These are phyloP conservation scores for Nothobranchius furzeri DNA, from an alignment of 2,113 vertebrate species.

Conservation along the genomic window DNA sequence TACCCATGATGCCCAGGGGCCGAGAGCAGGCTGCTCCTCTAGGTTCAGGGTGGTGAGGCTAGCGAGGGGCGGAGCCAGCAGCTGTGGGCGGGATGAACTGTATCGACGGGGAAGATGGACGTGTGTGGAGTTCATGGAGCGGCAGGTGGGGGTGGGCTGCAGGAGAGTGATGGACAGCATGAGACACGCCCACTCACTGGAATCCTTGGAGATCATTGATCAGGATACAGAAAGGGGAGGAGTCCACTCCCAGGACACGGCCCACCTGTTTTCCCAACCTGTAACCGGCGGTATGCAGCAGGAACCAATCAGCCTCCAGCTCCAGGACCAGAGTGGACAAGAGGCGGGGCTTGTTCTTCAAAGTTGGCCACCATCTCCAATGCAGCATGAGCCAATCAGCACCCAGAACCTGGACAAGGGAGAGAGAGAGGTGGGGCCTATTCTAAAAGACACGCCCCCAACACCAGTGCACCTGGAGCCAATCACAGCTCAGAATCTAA, in stretches of 20 bases:
- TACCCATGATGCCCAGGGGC: slow-evolving; percentile 46
- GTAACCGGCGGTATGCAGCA: slow-evolving; percentile 21
- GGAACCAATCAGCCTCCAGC: slow-evolving; percentile 50
- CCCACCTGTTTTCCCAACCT: slow-evolving; percentile 47
- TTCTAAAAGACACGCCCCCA: no score
- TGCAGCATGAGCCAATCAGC: slow-evolving; percentile 47
- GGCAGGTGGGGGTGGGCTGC: slow-evolving; percentile 67
- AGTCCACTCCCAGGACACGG: slow-evolving; percentile 55
- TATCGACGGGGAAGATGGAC: slow-evolving; percentile 87
- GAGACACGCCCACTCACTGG: slow-evolving; percentile 85
- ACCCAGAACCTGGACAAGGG: slow-evolving; percentile 25
- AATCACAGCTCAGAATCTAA: background rate
- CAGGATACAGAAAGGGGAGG: slow-evolving; percentile 35
- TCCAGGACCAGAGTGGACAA: slow-evolving; percentile 29
- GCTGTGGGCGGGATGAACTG: slow-evolving; percentile 74
- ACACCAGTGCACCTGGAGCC: background rate
- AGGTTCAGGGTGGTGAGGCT: slow-evolving; percentile 87
- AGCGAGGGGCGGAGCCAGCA: slow-evolving; percentile 31
- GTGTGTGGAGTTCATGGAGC: slow-evolving; percentile 82
- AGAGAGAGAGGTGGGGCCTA: no score
- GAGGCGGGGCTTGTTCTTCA: background rate
- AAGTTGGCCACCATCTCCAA: slow-evolving; percentile 54
- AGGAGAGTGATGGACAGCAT: slow-evolving; percentile 76
- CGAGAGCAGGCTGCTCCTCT: slow-evolving; percentile 41
- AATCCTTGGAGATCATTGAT: slow-evolving; percentile 80